Conservation (phyloP, 1,140 invertebrate genomes). For the Drosophila kepulauana region DNA sequence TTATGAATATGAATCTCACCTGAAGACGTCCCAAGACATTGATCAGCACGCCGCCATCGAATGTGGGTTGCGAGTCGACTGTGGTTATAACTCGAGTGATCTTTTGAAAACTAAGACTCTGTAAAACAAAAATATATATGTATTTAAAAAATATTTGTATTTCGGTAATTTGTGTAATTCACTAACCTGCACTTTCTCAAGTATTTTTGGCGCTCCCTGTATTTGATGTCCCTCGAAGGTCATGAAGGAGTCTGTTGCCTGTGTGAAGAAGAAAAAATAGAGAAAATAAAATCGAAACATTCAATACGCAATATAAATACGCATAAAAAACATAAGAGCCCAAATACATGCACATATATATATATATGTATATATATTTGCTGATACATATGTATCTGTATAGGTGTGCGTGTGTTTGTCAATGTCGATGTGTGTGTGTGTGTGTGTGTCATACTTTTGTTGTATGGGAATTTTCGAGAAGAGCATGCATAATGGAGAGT, state of each 20-base stretch:
- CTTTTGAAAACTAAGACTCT: constrained; percentile 96
- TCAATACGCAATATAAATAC: constrained; percentile 22
- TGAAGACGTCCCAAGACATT: constrained; percentile 97
- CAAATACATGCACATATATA: constrained; percentile 9
- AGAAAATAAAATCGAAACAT: constrained; percentile 22
- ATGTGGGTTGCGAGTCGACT: constrained; percentile 98
- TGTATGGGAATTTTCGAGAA: constrained; percentile 42
- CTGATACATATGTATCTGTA: constrained; percentile 3
- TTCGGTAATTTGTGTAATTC: too few species aligned
- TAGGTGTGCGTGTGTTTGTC: neutral
- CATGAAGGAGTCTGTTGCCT: constrained; percentile 97
- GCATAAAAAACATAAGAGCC: constrained; percentile 5
- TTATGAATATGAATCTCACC: constrained; percentile 87
- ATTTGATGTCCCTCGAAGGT: constrained; percentile 97
- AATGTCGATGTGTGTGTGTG: neutral
- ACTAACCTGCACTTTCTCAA: constrained; percentile 96
- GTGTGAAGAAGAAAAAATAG: constrained; percentile 28
- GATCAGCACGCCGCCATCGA: constrained; percentile 96
- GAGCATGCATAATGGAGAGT: neutral
- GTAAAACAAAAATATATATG: neutral
- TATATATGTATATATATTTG: constrained; percentile 6
- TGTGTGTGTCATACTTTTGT: constrained; percentile 35
- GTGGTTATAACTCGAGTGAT: constrained; percentile 95
- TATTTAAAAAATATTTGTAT: too few species aligned
- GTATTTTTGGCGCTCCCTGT: constrained; percentile 96